Percentiles rank a stretch among this genome's conserved stretches.
phyloP scores from a whole-genome alignment of 1,140 invertebrate genomes.

The Meloidogyne exigua region DNA sequence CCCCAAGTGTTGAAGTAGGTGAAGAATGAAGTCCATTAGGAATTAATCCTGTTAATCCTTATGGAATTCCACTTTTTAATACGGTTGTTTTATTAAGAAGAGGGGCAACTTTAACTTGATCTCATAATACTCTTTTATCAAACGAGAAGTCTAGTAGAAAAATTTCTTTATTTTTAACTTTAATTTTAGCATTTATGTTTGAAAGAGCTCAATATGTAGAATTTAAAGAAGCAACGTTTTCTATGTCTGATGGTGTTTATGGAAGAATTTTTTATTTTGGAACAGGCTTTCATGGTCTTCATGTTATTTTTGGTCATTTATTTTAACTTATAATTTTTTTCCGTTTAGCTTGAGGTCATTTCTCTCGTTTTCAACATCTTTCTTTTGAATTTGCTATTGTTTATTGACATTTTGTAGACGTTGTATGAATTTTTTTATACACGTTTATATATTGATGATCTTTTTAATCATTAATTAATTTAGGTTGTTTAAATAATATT shows the following conservation, averaged over 20 bases:
- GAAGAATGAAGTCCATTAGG: conserved; percentile 68
- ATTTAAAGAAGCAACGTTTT: no score
- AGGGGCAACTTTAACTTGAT: conserved; percentile 69
- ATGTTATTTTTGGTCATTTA: conserved; percentile 73
- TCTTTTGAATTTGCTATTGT: conserved; percentile 29
- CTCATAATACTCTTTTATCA: no score
- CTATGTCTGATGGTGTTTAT: conserved; percentile 70
- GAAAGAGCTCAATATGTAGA: no score
- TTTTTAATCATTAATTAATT: no score
- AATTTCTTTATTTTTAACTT: no score
- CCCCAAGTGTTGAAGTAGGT: conserved; percentile 70
- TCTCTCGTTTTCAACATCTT: conserved; percentile 65
- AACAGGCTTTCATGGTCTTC: conserved; percentile 74
- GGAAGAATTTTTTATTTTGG: conserved; percentile 72
- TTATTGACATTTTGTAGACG: conserved; percentile 28
- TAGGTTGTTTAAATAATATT: no score
- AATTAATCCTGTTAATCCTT: conserved; percentile 70
- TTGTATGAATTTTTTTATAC: conserved; percentile 73
- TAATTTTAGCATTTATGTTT: no score
- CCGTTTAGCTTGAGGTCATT: conserved; percentile 68
- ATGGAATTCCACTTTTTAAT: conserved; percentile 71
- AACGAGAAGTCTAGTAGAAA: no score
- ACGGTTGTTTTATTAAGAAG: conserved; percentile 69
- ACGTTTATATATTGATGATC: conserved; percentile 69
- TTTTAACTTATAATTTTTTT: conserved; percentile 70